Evolutionary conservation across 2,888 invertebrate species (phyloP), one percentile per base, ranked within the genome.

Genomic region (Brachypterus glaber): DNA sequence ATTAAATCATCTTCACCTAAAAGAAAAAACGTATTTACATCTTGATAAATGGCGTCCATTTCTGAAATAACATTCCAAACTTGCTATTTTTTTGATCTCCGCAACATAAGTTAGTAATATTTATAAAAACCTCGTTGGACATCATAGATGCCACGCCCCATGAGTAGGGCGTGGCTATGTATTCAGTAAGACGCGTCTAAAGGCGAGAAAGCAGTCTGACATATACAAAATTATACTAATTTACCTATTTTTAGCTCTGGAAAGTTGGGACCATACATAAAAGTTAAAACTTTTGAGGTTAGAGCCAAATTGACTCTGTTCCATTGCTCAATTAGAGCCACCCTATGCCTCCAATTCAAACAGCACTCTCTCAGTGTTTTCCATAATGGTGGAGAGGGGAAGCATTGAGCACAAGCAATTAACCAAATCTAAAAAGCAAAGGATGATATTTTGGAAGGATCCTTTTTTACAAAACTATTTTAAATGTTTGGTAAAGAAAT

Each of bases 321-420:
- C 95, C 95, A 95, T 59, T 96, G 95, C 61, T 89, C 87, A 16
- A 95, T 79, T 4, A 97, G 73, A 21, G 92, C 89, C 42, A 89
- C 77, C 43, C 95, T 81, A 70, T 97, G 96, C 8, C 96, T 75
- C 95, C 96, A 96, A 56, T 85, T 82, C 54, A 84, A 76, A 64
- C 92, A 92, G 55, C 91, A 87, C 66, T 92, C 91, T 52, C 89
- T 77, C 45, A 96, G 70, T 0, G 95, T 95, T 62, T 92, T 90
- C 95, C 95, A 96, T 48, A 95, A 69, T 1, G 92, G 87, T 4
- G 96, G 96, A 3, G 92, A 83, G 1, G 96, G 96, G 68, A 96
- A 96, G 59, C 88, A 91, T 46, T 75, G 73, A 35, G 76, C 71
- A 56, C 84, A 85, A 2, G 83, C 80, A 32, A 82, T 67, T 35